Evolutionary conservation across 2,113 vertebrate species (phyloP).

Genomic region (Psittacus erithacus): DNA sequence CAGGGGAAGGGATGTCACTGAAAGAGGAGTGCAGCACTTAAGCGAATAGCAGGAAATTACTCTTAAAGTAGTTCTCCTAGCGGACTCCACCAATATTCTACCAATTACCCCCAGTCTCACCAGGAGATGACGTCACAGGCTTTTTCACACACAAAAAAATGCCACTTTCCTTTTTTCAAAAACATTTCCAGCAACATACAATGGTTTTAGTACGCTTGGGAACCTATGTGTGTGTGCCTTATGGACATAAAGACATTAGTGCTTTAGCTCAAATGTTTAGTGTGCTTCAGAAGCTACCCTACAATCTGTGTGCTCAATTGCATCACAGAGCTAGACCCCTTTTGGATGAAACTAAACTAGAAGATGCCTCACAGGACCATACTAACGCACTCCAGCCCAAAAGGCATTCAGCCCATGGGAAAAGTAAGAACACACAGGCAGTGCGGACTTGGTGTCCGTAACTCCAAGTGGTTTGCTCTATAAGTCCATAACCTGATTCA

Average conservation of each 20-base stretch:
- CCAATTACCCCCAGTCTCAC: accelerated
- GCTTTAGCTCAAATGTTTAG: neutral
- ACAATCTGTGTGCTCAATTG: accelerated
- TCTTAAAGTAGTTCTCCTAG: neutral
- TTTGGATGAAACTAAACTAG: neutral
- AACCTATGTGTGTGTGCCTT: neutral
- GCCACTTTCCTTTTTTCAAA: neutral
- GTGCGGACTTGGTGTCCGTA: accelerated
- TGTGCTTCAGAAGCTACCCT: neutral
- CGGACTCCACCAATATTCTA: neutral
- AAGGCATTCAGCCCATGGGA: neutral
- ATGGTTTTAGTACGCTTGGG: neutral
- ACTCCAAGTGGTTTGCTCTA: neutral
- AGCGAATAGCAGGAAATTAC: neutral
- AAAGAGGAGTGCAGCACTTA: neutral
- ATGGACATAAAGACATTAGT: neutral
- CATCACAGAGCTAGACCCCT: neutral
- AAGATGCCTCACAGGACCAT: neutral
- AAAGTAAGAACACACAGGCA: neutral
- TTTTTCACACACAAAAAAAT: neutral
- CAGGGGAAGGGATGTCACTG: neutral
- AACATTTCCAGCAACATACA: neutral
- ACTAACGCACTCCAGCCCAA: neutral
- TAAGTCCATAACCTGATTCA: neutral
- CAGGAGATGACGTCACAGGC: neutral